A percentile compares a stretch with the other conserved stretches of the same genome.
These are phyloP conservation scores for Octopus sinensis DNA, from an alignment of 1,140 invertebrate species.

Conservation along the genomic window DNA sequence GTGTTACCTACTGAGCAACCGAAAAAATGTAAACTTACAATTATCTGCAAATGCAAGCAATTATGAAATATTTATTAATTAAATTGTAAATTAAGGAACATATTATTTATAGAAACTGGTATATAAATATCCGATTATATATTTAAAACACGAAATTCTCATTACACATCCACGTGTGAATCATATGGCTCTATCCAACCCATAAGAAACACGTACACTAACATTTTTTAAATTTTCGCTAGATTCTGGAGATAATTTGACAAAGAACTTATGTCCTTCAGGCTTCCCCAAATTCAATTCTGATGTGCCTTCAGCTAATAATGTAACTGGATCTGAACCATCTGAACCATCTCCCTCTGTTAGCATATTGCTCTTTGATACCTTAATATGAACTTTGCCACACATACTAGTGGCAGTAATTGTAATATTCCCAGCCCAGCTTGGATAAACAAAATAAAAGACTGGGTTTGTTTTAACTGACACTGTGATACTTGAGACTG, in stretches of 20 bases:
- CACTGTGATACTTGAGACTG: constrained; percentile 4
- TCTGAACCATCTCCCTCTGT: background rate
- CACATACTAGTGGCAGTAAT: constrained; percentile 4
- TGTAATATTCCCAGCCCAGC: constrained; percentile 18
- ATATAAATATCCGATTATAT: too few species aligned
- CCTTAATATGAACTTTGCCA: background rate
- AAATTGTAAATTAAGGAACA: too few species aligned
- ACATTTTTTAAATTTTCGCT: background rate
- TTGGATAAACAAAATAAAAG: constrained; percentile 19
- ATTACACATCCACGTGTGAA: too few species aligned
- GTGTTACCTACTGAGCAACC: too few species aligned
- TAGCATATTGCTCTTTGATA: background rate
- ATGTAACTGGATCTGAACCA: too few species aligned
- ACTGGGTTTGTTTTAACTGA: constrained; percentile 13
- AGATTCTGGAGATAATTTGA: background rate
- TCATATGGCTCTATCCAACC: too few species aligned
- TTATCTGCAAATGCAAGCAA: too few species aligned
- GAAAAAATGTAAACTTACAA: too few species aligned
- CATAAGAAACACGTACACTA: background rate
- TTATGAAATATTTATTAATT: too few species aligned
- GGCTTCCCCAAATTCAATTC: background rate
- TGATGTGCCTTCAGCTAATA: background rate
- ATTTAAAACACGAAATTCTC: too few species aligned
- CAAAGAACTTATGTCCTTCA: background rate
- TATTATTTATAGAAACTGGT: too few species aligned